Evolutionary conservation across 2,113 vertebrate genomes (phyloP).

Genomic region (Anser cygnoides): DNA sequence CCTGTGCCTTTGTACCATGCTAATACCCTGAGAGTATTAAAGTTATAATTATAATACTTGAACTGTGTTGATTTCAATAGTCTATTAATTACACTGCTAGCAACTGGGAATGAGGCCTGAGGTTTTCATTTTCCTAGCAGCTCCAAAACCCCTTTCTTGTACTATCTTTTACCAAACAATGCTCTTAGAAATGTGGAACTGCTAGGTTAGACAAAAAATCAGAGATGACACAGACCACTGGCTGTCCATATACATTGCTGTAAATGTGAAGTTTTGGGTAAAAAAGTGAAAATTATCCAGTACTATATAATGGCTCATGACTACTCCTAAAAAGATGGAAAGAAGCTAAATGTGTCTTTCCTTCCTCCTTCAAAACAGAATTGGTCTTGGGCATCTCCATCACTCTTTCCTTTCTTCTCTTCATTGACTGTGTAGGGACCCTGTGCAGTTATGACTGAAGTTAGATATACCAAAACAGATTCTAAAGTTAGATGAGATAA

Average conservation of each 20-base stretch:
- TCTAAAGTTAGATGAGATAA: neutral
- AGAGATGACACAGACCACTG: neutral
- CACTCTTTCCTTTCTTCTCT: neutral
- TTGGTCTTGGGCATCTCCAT: neutral
- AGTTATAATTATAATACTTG: slow-evolving; percentile 19
- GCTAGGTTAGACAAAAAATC: neutral
- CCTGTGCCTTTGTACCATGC: neutral
- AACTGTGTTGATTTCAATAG: slow-evolving; percentile 45
- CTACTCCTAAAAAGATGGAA: neutral
- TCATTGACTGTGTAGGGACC: neutral
- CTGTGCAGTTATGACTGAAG: neutral
- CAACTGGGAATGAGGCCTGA: slow-evolving; percentile 19
- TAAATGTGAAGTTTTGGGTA: neutral
- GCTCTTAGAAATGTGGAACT: neutral
- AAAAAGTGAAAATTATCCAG: neutral
- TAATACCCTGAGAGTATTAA: slow-evolving; percentile 30
- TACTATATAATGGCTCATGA: neutral
- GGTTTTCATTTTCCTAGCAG: neutral
- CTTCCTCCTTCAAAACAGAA: neutral
- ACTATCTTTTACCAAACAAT: neutral
- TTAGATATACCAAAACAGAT: neutral
- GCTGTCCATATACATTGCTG: neutral
- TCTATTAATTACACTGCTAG: slow-evolving; percentile 44
- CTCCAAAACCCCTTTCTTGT: neutral
- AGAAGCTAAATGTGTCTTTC: neutral